Evolutionary conservation across 2,113 vertebrate species (phyloP).

Genomic region (Rhegmatorhina hoffmannsi): DNA sequence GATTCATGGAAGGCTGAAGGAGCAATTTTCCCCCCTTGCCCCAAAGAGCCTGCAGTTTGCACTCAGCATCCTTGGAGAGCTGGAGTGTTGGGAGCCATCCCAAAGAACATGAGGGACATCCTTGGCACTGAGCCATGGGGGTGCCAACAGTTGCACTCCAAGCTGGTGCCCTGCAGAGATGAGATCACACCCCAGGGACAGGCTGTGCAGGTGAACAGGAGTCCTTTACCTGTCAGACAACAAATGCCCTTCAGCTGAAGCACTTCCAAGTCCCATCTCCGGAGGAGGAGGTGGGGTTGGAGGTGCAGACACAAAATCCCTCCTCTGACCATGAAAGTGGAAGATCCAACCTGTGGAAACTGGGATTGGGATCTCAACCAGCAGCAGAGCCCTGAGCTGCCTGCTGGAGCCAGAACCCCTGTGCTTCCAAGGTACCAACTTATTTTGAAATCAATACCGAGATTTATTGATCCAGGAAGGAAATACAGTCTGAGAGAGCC

Average conservation of each 20-base stretch:
- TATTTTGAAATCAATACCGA: constrained; percentile 59
- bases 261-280: neutral
- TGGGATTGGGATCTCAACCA: neutral
- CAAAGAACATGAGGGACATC: accelerated
- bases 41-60: neutral
- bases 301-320: neutral
- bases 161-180: neutral
- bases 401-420: neutral
- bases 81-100: neutral
- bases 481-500: constrained; percentile 50
- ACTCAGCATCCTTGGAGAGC: neutral
- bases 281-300: neutral
- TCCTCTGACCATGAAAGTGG: neutral
- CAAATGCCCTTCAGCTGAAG: neutral
- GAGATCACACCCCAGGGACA: neutral
- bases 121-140: neutral
- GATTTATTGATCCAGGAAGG: constrained; percentile 69
- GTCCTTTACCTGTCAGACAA: accelerated
- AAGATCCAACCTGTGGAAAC: neutral
- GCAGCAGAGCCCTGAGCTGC: neutral
- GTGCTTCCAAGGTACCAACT: constrained; percentile 51
- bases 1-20: neutral
- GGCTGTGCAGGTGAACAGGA: neutral
- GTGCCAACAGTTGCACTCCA: neutral
- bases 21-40: neutral